phyloP scores from a whole-genome alignment of 2,113 vertebrate species.

The Illadopsis cleaveri region DNA sequence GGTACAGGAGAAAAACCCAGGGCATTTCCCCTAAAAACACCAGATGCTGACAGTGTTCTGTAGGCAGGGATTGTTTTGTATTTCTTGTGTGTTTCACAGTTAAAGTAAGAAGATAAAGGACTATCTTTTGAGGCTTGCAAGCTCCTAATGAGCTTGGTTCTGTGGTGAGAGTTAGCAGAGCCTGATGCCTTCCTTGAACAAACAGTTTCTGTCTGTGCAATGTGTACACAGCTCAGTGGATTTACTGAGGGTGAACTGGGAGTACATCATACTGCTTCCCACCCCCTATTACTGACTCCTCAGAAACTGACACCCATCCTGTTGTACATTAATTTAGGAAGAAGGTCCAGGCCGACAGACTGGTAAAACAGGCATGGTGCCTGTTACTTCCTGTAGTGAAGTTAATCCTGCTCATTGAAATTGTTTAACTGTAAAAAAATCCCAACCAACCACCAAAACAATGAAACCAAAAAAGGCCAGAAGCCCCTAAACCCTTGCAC shows the following conservation, averaged over 20 bases:
- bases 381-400: not conserved
- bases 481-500: not conserved
- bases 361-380: not conserved
- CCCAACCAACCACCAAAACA: not conserved
- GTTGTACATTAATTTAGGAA: not conserved
- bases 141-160: not conserved
- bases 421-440: not conserved
- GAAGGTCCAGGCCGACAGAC: not conserved
- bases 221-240: not conserved
- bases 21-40: not conserved
- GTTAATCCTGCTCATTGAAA: not conserved
- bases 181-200: not conserved
- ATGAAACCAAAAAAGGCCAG: not conserved
- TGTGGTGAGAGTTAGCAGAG: not conserved
- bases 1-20: not conserved
- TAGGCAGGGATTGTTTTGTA: not conserved
- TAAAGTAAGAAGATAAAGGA: not conserved
- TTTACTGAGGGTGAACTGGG: not conserved
- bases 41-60: not conserved
- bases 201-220: not conserved
- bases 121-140: not conserved
- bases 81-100: not conserved
- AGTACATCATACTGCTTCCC: not conserved
- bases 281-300: not conserved
- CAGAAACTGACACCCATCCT: not conserved